phyloP scores from a whole-genome alignment of 2,888 invertebrate species.

The Drosophila mettleri region DNA sequence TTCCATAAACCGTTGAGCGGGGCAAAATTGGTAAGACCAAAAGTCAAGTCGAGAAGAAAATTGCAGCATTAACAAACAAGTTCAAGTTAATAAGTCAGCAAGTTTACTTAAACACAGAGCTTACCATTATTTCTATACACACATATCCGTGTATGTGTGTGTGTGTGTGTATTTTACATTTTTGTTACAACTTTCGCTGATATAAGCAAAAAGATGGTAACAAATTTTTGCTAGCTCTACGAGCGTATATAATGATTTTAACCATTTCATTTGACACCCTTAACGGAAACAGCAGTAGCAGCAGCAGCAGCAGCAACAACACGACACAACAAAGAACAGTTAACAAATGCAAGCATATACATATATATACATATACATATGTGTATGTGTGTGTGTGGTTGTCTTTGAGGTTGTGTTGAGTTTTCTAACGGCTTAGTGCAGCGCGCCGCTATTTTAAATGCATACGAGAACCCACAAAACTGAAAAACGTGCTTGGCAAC shows the following conservation, averaged over 20 bases:
- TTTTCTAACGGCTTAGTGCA: slow-evolving; percentile 76
- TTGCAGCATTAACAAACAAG: slow-evolving; percentile 77
- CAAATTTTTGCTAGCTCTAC: slow-evolving; percentile 56
- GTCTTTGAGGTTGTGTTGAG: slow-evolving; percentile 62
- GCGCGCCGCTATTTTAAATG: slow-evolving; percentile 69
- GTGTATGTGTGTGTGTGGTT: slow-evolving; percentile 10
- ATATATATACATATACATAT: not conserved
- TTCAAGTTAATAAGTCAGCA: slow-evolving; percentile 75
- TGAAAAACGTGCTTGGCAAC: slow-evolving; percentile 81
- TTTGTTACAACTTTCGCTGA: slow-evolving; percentile 73
- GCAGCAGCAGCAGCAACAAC: slow-evolving; percentile 10
- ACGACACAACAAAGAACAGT: slow-evolving; percentile 40
- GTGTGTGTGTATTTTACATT: slow-evolving; percentile 27
- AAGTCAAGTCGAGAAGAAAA: slow-evolving; percentile 63
- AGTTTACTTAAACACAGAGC: slow-evolving; percentile 47
- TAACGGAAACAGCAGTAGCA: slow-evolving; percentile 16
- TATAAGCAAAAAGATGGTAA: slow-evolving; percentile 72
- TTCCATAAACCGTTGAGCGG: slow-evolving; percentile 46
- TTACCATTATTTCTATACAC: slow-evolving; percentile 4
- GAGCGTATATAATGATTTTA: slow-evolving; percentile 70
- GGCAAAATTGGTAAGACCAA: slow-evolving; percentile 50
- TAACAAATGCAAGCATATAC: slow-evolving; percentile 55
- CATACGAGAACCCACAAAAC: slow-evolving; percentile 70
- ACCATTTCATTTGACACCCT: slow-evolving; percentile 71
- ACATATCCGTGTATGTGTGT: not conserved